Percentiles rank a stretch among this genome's conserved stretches.
These are phyloP conservation scores for Lycophotia porphyrea DNA, from an alignment of 2,888 invertebrate genomes.

Conservation along the genomic window DNA sequence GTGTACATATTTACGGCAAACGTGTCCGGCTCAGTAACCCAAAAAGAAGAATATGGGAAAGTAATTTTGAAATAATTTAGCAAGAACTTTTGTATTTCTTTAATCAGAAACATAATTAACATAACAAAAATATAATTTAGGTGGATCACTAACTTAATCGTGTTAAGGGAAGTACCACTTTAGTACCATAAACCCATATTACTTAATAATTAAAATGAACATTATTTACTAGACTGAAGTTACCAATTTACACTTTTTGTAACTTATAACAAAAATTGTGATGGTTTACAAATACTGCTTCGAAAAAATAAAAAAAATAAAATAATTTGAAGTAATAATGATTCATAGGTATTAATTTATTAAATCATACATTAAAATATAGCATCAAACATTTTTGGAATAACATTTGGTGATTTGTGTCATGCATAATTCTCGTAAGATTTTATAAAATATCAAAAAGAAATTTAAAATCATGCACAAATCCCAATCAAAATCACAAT, in stretches of 20 bases:
- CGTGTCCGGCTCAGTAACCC: background rate
- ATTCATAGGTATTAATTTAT: conserved; percentile 7
- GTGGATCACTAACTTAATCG: conserved; percentile 44
- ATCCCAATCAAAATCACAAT: conserved; percentile 47
- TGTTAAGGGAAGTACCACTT: conserved; percentile 27
- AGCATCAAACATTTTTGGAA: conserved; percentile 44
- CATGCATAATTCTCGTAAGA: conserved; percentile 8
- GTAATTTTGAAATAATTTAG: background rate
- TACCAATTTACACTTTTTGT: conserved; percentile 1
- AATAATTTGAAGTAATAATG: background rate
- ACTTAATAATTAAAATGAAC: conserved; percentile 21
- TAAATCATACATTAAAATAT: conserved; percentile 37
- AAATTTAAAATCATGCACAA: conserved; percentile 39
- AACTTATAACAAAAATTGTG: conserved; percentile 25
- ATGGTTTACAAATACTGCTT: conserved; percentile 1
- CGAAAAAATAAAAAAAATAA: background rate
- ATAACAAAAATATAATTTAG: conserved; percentile 62
- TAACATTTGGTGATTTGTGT: conserved; percentile 45
- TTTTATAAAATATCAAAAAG: conserved; percentile 9
- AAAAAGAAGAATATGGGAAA: background rate
- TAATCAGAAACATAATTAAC: conserved; percentile 50
- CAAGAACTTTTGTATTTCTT: conserved; percentile 18
- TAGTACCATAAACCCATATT: conserved; percentile 26
- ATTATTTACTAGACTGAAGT: conserved; percentile 2
- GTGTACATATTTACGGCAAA: background rate